Evolutionary conservation across 2,113 vertebrate species (phyloP).

Genomic region (Corydoras sp.): DNA sequence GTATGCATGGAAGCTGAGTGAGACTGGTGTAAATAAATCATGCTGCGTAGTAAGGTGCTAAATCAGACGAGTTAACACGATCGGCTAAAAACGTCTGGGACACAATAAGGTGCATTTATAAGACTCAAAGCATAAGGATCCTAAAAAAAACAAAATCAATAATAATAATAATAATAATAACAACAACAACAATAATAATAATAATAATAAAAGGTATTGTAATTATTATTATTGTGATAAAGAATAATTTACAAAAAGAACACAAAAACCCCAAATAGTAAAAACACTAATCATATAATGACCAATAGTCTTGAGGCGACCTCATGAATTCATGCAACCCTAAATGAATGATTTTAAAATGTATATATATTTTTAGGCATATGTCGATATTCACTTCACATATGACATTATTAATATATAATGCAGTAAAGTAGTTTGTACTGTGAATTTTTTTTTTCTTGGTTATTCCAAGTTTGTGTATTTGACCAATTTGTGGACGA

Average conservation of each 20-base stretch:
- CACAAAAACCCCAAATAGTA: conserved; percentile 48
- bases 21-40: conserved; percentile 74
- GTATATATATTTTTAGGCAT: conserved; percentile 7
- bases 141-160: conserved; percentile 48
- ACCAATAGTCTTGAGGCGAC: conserved; percentile 76
- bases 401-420: neutral
- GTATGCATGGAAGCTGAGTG: conserved; percentile 67
- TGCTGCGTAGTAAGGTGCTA: conserved; percentile 76
- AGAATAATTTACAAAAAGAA: conserved; percentile 57
- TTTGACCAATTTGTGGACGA: conserved; percentile 17
- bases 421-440: neutral
- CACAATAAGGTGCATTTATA: conserved; percentile 75
- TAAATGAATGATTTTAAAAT: conserved; percentile 47
- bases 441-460: neutral
- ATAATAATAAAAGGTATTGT: conserved; percentile 34
- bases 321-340: conserved; percentile 65
- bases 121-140: conserved; percentile 67
- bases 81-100: conserved; percentile 61
- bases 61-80: conserved; percentile 70
- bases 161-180: conserved; percentile 11
- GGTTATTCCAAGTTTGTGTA: neutral
- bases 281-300: conserved; percentile 60
- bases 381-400: neutral
- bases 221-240: conserved; percentile 8
- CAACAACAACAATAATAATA: conserved; percentile 41